phyloP scores from a whole-genome alignment of 2,888 invertebrate species.

The Trichogramma evanescens region DNA sequence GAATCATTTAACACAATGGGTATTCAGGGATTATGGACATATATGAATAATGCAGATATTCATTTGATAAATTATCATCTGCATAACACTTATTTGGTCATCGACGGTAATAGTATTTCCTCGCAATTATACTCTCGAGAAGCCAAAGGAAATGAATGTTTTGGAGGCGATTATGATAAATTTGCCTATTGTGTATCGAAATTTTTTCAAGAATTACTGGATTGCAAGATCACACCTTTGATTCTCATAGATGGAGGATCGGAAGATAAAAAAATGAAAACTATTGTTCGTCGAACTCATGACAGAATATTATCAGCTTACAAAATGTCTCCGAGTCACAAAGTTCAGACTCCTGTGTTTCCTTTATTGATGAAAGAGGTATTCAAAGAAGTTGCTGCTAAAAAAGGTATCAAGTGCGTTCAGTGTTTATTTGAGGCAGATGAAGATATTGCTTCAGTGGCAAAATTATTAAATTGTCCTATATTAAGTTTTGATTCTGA shows the following conservation, averaged over 20 bases:
- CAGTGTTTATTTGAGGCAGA: conserved; percentile 87
- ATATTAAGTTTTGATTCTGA: conserved; percentile 91
- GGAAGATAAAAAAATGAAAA: conserved; percentile 64
- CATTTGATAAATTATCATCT: conserved; percentile 61
- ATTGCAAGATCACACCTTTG: conserved; percentile 65
- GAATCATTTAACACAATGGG: conserved; percentile 58
- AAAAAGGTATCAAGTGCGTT: conserved; percentile 60
- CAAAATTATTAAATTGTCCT: conserved; percentile 71
- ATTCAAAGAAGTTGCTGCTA: conserved; percentile 63
- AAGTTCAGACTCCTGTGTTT: conserved; percentile 56
- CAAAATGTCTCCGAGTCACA: conserved; percentile 51
- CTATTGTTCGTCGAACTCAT: conserved; percentile 55
- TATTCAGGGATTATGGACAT: conserved; percentile 77
- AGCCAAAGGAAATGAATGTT: conserved; percentile 61
- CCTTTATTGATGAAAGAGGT: conserved; percentile 70
- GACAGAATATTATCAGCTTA: conserved; percentile 57
- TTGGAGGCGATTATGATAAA: conserved; percentile 81
- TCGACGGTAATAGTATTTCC: conserved; percentile 75
- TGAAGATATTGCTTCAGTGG: conserved; percentile 75
- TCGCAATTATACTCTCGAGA: conserved; percentile 62
- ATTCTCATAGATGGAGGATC: conserved; percentile 78
- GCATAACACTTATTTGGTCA: conserved; percentile 62
- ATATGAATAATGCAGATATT: conserved; percentile 60
- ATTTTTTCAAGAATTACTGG: conserved; percentile 64
- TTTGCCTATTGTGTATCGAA: conserved; percentile 58